Conservation (phyloP, 2,113 vertebrate species). For the Sylvia atricapilla region DNA sequence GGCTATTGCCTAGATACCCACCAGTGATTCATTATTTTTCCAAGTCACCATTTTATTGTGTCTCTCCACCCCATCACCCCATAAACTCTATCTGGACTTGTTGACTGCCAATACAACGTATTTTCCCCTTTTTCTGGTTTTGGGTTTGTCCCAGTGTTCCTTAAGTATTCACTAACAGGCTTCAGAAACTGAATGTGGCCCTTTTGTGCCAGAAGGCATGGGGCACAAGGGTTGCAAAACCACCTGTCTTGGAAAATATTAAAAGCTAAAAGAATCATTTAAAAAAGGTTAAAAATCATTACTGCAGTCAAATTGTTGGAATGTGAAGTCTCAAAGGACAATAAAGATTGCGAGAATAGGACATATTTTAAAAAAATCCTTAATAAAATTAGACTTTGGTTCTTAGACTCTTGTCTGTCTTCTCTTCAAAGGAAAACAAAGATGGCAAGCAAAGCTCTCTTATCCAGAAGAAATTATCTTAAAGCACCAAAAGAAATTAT, state of each 20-base stretch:
- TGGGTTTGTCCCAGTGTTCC: neutral
- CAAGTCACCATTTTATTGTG: constrained; percentile 43
- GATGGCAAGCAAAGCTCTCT: neutral
- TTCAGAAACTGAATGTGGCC: neutral
- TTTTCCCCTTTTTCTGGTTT: constrained; percentile 16
- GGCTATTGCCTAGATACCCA: constrained; percentile 49
- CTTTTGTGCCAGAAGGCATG: neutral
- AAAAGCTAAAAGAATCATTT: neutral
- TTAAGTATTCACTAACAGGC: neutral
- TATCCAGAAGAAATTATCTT: neutral
- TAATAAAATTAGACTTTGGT: neutral
- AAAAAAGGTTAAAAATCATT: neutral
- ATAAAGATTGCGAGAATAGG: neutral
- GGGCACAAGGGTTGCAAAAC: neutral
- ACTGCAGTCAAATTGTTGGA: neutral
- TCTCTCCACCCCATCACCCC: constrained; percentile 53
- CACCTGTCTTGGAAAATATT: constrained; percentile 34
- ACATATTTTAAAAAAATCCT: neutral
- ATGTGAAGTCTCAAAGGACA: neutral
- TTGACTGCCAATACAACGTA: constrained; percentile 19
- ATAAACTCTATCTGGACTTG: constrained; percentile 41
- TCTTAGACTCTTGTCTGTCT: neutral
- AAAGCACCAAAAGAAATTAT: constrained; percentile 3
- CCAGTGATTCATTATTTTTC: constrained; percentile 55
- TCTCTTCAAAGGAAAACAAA: neutral